Conservation (phyloP, 1,140 invertebrate genomes). For the Drosophila carrolli region DNA sequence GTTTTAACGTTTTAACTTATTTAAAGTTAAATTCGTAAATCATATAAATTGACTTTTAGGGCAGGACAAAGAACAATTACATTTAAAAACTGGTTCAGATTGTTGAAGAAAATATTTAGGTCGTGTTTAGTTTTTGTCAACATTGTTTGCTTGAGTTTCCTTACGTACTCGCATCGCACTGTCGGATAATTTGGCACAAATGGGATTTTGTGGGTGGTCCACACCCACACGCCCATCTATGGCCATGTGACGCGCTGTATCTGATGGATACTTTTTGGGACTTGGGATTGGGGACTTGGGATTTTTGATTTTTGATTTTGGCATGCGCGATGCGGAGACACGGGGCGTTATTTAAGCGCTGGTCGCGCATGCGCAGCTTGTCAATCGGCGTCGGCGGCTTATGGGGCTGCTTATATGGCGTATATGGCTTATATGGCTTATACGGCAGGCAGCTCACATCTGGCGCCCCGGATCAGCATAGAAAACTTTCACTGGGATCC, state of each 20-base stretch:
- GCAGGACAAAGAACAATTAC: too few species aligned
- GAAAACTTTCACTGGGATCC: constrained; percentile 71
- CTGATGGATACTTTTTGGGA: constrained; percentile 23
- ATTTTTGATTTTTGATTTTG: constrained; percentile 39
- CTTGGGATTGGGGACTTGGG: not conserved
- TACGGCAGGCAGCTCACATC: constrained; percentile 49
- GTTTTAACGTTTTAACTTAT: too few species aligned
- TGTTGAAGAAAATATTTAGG: not conserved
- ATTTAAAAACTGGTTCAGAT: not conserved
- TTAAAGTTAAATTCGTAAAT: too few species aligned
- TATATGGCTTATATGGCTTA: constrained; percentile 12
- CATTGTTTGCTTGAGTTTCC: not conserved
- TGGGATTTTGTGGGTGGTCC: constrained; percentile 26
- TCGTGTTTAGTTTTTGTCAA: not conserved
- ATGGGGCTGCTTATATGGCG: not conserved
- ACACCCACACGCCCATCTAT: constrained; percentile 12
- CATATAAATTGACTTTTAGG: too few species aligned
- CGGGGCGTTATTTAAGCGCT: constrained; percentile 60
- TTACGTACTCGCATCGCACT: not conserved
- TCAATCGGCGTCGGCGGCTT: constrained; percentile 39
- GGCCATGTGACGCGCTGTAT: constrained; percentile 58
- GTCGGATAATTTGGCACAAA: constrained; percentile 4
- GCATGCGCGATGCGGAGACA: constrained; percentile 64
- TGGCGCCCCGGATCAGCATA: constrained; percentile 48
- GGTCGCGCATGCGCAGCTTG: constrained; percentile 68